These are phyloP conservation scores for Cherax quadricarinatus DNA, from an alignment of 1,140 invertebrate genomes.

Conservation along the genomic window DNA sequence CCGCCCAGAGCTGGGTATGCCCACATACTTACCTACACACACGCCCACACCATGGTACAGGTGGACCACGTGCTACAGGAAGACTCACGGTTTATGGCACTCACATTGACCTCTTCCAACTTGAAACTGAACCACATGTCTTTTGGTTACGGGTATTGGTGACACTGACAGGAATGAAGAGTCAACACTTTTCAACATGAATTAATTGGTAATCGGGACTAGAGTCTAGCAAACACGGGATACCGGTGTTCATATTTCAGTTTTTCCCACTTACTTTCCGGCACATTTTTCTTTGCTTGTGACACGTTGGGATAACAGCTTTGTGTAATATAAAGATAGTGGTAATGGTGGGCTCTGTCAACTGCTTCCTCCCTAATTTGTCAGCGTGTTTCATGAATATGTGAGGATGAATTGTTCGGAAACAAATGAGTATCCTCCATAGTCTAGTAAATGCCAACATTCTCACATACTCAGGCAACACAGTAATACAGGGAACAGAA, in stretches of 20 bases:
- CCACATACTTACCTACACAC: too few relatives aligned
- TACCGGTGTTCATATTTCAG: not conserved
- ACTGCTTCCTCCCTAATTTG: not conserved
- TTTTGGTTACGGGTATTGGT: not conserved
- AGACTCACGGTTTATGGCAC: constrained; percentile 2
- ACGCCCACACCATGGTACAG: not conserved
- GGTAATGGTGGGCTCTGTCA: not conserved
- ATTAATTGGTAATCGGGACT: not conserved
- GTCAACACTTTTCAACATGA: not conserved
- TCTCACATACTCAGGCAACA: not conserved
- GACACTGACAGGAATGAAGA: not conserved
- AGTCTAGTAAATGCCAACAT: not conserved
- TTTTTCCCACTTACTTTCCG: not conserved
- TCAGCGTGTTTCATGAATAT: not conserved
- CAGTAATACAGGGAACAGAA: not conserved
- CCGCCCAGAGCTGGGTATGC: constrained; percentile 77
- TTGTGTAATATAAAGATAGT: too few relatives aligned
- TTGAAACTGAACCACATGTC: not conserved
- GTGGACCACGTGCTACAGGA: not conserved
- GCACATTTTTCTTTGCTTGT: not conserved
- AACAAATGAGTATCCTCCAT: not conserved
- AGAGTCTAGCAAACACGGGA: not conserved
- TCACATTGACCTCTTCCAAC: not conserved
- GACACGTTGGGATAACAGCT: not conserved
- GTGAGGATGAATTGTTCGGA: not conserved